phyloP scores from a whole-genome alignment of 2,113 vertebrate genomes.

The Melierax canorus region DNA sequence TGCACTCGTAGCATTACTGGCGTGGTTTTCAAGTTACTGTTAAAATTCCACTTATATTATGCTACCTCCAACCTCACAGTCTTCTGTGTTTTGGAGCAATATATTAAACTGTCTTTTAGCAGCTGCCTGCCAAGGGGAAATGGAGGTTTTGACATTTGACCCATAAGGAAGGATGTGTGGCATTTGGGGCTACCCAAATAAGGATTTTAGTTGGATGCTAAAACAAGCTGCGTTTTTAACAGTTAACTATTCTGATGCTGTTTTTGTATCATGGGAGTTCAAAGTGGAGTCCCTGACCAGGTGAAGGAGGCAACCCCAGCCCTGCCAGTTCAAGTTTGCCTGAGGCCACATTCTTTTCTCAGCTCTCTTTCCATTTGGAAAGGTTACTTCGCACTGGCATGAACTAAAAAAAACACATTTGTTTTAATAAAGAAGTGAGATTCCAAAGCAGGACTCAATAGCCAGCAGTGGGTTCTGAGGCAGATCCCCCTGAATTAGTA shows the following conservation, averaged over 20 bases:
- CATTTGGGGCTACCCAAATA: slow-evolving; percentile 51
- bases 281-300: neutral
- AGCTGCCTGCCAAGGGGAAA: slow-evolving; percentile 48
- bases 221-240: neutral
- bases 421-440: neutral
- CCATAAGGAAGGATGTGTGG: slow-evolving; percentile 56
- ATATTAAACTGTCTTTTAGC: slow-evolving; percentile 39
- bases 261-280: neutral
- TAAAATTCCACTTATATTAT: slow-evolving; percentile 54
- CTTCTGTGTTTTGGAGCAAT: slow-evolving; percentile 41
- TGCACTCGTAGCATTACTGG: slow-evolving; percentile 11
- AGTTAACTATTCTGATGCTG: slow-evolving; percentile 19
- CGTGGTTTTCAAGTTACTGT: slow-evolving; percentile 37
- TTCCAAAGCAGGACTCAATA: neutral
- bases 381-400: neutral
- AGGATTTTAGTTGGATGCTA: slow-evolving; percentile 22
- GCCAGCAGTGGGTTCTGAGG: neutral
- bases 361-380: neutral
- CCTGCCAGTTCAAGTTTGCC: neutral
- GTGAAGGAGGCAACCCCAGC: neutral
- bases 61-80: slow-evolving; percentile 26
- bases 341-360: neutral
- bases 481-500: neutral
- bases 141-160: slow-evolving; percentile 57
- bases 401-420: neutral